Evolutionary conservation across 2,113 vertebrate genomes (phyloP), one percentile per base, ranked within the genome.

Genomic region (Forbesichthys papilliferus): DNA sequence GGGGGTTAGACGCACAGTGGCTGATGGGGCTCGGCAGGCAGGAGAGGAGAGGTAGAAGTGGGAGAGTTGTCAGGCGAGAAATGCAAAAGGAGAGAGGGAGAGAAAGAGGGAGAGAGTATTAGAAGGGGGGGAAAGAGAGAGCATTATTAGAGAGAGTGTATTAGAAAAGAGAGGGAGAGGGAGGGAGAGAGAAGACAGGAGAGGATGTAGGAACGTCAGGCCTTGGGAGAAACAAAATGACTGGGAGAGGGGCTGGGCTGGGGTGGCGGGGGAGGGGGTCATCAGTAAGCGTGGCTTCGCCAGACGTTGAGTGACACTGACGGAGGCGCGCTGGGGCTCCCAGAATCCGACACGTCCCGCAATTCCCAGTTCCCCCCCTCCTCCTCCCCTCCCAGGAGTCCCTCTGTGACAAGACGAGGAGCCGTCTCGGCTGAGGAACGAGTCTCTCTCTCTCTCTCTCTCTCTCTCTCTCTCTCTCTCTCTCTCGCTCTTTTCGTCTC

Each of bases 301-400:
- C 78, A 79, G 82, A 80, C 69, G 36, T 78, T 27, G 89, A 90
- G 70, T 90, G 88, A 86, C 88, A 89, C 81, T 87, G 90, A 82
- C 69, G 80, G 77, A 79, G 75, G 13, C 65, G 74, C 47, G 57
- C 5, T 42, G 80, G 86, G 82, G 84, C 66, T 66, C 10, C 49
- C 69, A 57, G 33, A 51, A 88, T 79, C 74, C 82, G 70, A 13
- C 56, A 1, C 77, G 71, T 83, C 74, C 71, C 64, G 65, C 79
- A 77, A 66, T 58, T 79, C 75, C 72, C 68, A 80, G 87, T 88
- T 84, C 89, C 86, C 89, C 5, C 5, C 55, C 78, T 79, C 69
- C 58, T 78, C 63, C 74, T 60, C 78, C 74, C 78, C 73, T 60
- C 63, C 84, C 83, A 68, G 34, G 5, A 42, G 7, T 42, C 5